Percentiles rank a stretch among this genome's conserved stretches.
phyloP scores from a whole-genome alignment of 2,797 vertebrate genomes.

The Enteromius argenteus region DNA sequence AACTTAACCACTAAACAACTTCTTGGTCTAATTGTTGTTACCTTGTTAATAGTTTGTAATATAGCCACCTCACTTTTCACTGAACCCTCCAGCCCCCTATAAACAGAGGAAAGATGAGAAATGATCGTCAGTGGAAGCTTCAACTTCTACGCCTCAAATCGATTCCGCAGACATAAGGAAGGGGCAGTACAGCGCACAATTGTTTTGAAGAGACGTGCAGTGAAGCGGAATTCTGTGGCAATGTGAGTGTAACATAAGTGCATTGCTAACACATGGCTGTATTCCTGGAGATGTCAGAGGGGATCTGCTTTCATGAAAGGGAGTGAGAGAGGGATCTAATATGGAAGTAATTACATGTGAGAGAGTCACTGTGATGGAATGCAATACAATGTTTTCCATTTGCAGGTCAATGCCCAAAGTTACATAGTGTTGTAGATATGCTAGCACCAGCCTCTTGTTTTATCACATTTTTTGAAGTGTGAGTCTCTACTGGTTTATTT shows the following conservation, averaged over 20 bases:
- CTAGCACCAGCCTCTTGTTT: conserved; percentile 44
- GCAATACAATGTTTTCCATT: conserved; percentile 75
- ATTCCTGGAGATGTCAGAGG: conserved; percentile 69
- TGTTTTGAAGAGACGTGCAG: conserved; percentile 69
- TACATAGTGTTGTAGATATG: conserved; percentile 57
- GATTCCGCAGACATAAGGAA: conserved; percentile 52
- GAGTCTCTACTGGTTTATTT: conserved; percentile 45
- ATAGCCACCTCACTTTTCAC: not conserved
- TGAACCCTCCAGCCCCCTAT: conserved; percentile 2
- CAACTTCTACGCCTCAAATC: conserved; percentile 45
- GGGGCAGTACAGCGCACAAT: conserved; percentile 42
- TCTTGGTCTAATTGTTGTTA: conserved; percentile 15
- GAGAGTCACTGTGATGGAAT: conserved; percentile 76
- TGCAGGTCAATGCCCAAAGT: conserved; percentile 70
- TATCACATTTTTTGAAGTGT: conserved; percentile 49
- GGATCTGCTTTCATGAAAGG: conserved; percentile 71
- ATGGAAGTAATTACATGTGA: conserved; percentile 81
- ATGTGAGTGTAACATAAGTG: conserved; percentile 76
- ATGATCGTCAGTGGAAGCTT: conserved; percentile 31
- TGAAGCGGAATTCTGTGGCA: conserved; percentile 75
- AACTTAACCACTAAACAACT: not conserved
- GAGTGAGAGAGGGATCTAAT: conserved; percentile 66
- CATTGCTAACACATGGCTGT: conserved; percentile 71
- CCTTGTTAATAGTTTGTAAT: conserved; percentile 9
- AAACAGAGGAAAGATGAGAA: conserved; percentile 36